Conservation (phyloP, 1,140 invertebrate genomes). For the Onthophagus taurus region DNA sequence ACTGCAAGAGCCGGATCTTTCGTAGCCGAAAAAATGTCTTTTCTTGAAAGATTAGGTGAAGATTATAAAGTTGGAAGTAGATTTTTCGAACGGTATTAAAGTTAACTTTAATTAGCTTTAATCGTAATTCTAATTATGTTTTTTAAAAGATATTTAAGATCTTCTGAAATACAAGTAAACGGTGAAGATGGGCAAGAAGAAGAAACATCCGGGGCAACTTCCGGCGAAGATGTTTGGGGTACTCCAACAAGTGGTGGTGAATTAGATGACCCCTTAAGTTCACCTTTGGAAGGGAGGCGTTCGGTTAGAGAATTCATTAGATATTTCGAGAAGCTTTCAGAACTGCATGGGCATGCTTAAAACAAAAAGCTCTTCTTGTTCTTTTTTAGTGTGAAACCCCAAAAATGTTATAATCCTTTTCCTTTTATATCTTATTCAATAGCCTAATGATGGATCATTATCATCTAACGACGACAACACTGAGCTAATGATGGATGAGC, state of each 20-base stretch:
- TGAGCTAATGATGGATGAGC: conserved; percentile 61
- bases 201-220: conserved; percentile 65
- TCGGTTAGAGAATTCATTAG: no score
- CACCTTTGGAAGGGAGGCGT: conserved; percentile 52
- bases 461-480: conserved; percentile 57
- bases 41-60: conserved; percentile 50
- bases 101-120: not conserved
- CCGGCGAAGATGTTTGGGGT: conserved; percentile 76
- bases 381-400: not conserved
- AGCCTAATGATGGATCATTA: conserved; percentile 41
- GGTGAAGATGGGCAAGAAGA: conserved; percentile 48
- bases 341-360: not conserved
- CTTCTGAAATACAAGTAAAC: conserved; percentile 39
- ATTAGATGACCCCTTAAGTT: conserved; percentile 55
- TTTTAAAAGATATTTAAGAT: conserved; percentile 34
- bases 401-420: conserved; percentile 1
- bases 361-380: not conserved
- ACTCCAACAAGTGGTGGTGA: conserved; percentile 74
- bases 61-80: conserved; percentile 45
- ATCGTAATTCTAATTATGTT: not conserved
- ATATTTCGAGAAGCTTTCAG: no score
- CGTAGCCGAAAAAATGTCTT: conserved; percentile 71
- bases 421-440: conserved; percentile 1
- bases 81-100: conserved; percentile 49
- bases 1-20: conserved; percentile 66